Percentiles rank a stretch among this genome's conserved stretches.
Conservation (phyloP, 2,113 vertebrate species). For the Morone saxatilis region DNA sequence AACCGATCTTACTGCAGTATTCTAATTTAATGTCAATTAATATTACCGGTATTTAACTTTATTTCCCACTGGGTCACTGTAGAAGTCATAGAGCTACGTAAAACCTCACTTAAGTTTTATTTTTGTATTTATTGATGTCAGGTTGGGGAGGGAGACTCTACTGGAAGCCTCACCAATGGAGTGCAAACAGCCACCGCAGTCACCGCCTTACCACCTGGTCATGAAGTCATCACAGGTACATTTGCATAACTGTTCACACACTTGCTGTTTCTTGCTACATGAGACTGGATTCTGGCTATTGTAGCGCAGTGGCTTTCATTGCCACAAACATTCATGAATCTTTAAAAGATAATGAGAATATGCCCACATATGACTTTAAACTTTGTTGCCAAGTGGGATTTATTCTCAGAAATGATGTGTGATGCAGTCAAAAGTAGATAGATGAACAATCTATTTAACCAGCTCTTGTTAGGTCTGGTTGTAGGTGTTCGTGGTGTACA, state of each 20-base stretch:
- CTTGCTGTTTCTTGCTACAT: neutral
- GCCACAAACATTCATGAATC: neutral
- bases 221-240: slow-evolving; percentile 90
- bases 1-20: neutral
- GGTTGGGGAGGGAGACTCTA: slow-evolving; percentile 91
- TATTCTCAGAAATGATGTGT: neutral
- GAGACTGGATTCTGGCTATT: neutral
- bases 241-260: neutral
- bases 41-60: neutral
- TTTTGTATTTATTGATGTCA: slow-evolving; percentile 70
- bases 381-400: neutral
- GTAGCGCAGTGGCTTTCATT: neutral
- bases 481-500: neutral
- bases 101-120: neutral
- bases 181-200: slow-evolving; percentile 89
- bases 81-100: neutral
- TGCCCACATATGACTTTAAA: neutral
- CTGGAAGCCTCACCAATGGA: slow-evolving; percentile 85
- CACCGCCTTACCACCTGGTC: slow-evolving; percentile 87
- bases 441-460: neutral
- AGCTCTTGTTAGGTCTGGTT: neutral
- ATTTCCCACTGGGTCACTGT: too few species aligned
- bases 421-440: neutral
- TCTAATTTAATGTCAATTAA: neutral
- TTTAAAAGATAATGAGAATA: neutral